Evolutionary conservation across 2,113 vertebrate species (phyloP).

Genomic region (Nesoenas mayeri): DNA sequence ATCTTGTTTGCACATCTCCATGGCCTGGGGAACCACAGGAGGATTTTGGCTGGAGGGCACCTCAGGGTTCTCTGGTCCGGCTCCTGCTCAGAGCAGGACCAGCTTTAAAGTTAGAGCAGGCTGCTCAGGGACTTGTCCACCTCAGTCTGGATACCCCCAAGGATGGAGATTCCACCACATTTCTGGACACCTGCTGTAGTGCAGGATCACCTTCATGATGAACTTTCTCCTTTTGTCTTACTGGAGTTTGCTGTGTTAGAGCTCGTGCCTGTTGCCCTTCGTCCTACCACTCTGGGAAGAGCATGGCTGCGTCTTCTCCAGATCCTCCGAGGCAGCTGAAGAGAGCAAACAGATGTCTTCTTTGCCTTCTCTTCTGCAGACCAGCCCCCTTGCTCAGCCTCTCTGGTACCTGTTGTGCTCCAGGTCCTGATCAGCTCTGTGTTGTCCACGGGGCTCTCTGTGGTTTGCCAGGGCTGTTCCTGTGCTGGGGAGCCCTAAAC

Average conservation of each 20-base stretch:
- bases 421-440: neutral
- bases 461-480: neutral
- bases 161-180: too few relatives aligned
- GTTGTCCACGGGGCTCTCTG: neutral
- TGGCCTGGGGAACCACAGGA: neutral
- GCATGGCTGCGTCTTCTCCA: neutral
- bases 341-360: neutral
- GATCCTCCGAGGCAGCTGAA: neutral
- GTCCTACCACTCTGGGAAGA: neutral
- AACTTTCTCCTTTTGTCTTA: neutral
- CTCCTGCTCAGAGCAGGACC: neutral
- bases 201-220: neutral
- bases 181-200: neutral
- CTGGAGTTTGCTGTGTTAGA: neutral
- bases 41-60: neutral
- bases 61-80: neutral
- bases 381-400: neutral
- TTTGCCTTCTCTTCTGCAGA: neutral
- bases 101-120: neutral
- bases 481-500: neutral
- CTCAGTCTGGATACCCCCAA: too few relatives aligned
- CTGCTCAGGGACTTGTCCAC: neutral
- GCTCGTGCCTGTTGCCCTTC: neutral
- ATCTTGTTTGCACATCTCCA: neutral
- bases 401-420: accelerated